Base-by-base conservation (phyloP, 2,113 vertebrate species). In the Alethe castanea region DNA sequence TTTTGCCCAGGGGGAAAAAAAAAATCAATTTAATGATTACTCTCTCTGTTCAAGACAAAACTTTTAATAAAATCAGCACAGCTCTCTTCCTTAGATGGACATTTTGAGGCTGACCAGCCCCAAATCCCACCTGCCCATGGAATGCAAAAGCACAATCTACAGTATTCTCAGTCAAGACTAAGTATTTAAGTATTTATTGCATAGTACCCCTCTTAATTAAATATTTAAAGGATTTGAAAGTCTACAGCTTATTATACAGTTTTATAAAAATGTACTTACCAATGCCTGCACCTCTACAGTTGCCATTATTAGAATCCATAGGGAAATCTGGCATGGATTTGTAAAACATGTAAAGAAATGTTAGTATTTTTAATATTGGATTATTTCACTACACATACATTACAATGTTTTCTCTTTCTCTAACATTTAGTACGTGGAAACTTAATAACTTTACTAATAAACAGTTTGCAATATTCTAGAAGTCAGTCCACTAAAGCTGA, bases 251-350 rank as follows among this genome's bases (percentile, higher is more conserved):
- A 86, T 59, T n/a, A 66, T 9, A 57, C 4, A 61, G 66, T 45
- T 90, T 61, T 38, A 90, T 54, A 72, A 82, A 67, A 40, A 44
- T 17, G 23, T 96, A 98, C 98, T 98, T 95, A 99, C 99, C 99
- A 12, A 94, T 95, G 94, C 93, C 79, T 2, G 98, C 62, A 44
- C 98, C 98, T 98, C 98, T 98, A 93, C 99, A 99, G 97, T 99
- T 98, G 71, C 98, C 98, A 11, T 98, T 99, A 95, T 98, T 98
- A 65, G 99, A 98, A 97, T 99, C 99, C 98, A 99, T 98, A 38
- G 99, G 98, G 85, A 99, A 99, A 97, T 99, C 99, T 97, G 98
- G 97, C 97, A 98, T 89, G 54, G 98, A 96, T 97, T 97, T 78
- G 95, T 54, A 95, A 95, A 98, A 97, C 3, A 97, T 3, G 44